Evolutionary conservation across 2,113 vertebrate species (phyloP).

Genomic region (Noturus placidus): DNA sequence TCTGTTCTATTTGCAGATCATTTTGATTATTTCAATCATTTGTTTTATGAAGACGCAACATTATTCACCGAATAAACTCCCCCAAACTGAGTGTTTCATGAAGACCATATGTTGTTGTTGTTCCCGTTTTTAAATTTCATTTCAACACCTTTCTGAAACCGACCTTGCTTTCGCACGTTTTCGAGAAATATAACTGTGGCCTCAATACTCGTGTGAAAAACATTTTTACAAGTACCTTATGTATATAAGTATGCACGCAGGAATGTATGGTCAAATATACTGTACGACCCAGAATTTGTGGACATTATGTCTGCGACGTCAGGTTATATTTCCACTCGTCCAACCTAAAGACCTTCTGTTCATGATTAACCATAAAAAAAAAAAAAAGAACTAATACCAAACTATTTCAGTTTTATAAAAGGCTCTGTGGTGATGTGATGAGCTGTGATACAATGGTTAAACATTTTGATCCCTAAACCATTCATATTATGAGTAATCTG

Average conservation of each 20-base stretch:
- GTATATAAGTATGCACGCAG: not conserved
- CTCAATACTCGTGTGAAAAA: not conserved
- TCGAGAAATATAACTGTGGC: not conserved
- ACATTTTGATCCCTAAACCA: not conserved
- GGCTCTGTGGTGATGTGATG: not conserved
- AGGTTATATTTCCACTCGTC: not conserved
- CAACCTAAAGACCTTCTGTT: not conserved
- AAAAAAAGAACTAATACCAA: not conserved
- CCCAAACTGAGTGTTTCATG: not conserved
- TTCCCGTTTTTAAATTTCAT: not conserved
- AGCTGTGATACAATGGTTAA: not conserved
- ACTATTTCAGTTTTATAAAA: not conserved
- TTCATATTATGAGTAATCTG: not conserved
- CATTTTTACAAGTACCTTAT: not conserved
- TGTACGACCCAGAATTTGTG: not conserved
- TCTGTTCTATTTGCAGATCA: no score
- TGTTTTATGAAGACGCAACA: not conserved
- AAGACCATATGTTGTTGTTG: not conserved
- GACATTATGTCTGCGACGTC: not conserved
- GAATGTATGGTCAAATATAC: not conserved
- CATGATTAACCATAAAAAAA: not conserved
- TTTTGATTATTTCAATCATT: not conserved
- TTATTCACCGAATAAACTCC: not conserved
- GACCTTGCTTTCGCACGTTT: not conserved
- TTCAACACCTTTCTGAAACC: not conserved